Evolutionary conservation across 1,140 invertebrate genomes (phyloP).

Genomic region (Saccostrea glomerata): DNA sequence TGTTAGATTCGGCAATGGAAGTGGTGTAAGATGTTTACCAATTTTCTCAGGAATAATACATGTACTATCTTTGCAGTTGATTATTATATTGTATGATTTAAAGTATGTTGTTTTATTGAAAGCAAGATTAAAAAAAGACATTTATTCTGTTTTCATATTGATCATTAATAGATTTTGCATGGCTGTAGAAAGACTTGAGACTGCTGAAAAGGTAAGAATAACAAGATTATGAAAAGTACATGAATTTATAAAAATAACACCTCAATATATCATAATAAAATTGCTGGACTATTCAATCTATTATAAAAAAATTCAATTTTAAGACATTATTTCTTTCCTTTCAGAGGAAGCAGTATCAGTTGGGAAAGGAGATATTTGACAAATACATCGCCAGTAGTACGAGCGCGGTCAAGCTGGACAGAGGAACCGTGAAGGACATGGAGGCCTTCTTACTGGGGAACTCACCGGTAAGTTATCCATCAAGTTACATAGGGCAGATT

Average conservation of each 20-base stretch:
- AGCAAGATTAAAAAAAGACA: too few species aligned
- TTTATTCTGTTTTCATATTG: conserved; percentile 39
- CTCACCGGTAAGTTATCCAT: conserved; percentile 78
- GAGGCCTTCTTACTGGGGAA: conserved; percentile 92
- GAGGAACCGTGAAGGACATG: conserved; percentile 86
- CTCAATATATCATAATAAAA: too few species aligned
- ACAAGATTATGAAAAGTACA: background rate
- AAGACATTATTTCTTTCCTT: conserved; percentile 14
- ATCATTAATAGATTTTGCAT: conserved; percentile 85
- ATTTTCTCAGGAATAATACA: too few species aligned
- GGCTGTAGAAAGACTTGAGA: conserved; percentile 90
- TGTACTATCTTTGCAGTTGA: too few species aligned
- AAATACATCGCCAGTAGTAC: conserved; percentile 84
- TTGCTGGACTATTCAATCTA: too few species aligned
- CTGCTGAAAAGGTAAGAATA: conserved; percentile 66
- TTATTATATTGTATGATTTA: too few species aligned
- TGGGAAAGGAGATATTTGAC: conserved; percentile 94
- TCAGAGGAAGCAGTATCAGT: conserved; percentile 86
- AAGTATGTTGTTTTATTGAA: too few species aligned
- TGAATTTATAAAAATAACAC: too few species aligned
- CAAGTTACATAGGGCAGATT: background rate
- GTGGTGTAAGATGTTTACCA: too few species aligned
- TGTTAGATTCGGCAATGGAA: background rate
- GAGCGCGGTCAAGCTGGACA: conserved; percentile 72
- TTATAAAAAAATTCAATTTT: too few species aligned